A percentile compares a stretch with the other conserved stretches of the same genome.
phyloP scores from a whole-genome alignment of 2,888 invertebrate genomes.

The Trachelus troglodyta region DNA sequence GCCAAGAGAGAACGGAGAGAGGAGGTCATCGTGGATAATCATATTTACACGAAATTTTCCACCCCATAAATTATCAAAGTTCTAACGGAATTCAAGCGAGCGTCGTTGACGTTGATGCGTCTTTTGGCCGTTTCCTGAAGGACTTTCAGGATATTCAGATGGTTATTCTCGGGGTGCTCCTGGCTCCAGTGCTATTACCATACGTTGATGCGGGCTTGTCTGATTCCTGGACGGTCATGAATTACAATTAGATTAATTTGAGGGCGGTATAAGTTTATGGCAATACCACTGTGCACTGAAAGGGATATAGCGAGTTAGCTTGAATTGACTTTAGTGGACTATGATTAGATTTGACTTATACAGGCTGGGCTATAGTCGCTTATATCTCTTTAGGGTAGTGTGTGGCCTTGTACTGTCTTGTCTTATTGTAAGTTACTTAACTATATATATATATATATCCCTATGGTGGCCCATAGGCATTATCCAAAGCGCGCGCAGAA shows the following conservation, averaged over 20 bases:
- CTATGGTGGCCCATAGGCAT: neutral
- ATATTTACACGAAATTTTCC: conserved; percentile 36
- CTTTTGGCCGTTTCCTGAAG: conserved; percentile 37
- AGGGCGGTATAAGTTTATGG: neutral
- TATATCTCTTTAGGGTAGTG: neutral
- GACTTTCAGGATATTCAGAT: conserved; percentile 27
- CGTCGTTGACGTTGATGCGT: conserved; percentile 30
- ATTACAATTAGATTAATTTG: neutral
- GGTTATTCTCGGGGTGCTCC: neutral
- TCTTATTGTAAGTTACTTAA: neutral
- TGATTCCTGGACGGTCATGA: neutral
- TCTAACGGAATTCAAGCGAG: conserved; percentile 35
- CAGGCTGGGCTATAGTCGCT: neutral
- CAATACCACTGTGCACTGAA: neutral
- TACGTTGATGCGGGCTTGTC: neutral
- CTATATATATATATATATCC: neutral
- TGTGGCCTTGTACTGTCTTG: neutral
- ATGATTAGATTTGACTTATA: neutral
- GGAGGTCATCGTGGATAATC: neutral
- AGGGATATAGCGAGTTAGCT: neutral
- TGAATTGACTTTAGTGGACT: neutral
- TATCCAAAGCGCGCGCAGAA: neutral
- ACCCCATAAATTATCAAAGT: conserved; percentile 57
- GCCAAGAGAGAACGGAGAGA: too few relatives aligned
- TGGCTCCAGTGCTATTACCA: neutral